Base-by-base conservation (phyloP, 92 coral and sea anemone species). In the Micromussa lordhowensis region DNA sequence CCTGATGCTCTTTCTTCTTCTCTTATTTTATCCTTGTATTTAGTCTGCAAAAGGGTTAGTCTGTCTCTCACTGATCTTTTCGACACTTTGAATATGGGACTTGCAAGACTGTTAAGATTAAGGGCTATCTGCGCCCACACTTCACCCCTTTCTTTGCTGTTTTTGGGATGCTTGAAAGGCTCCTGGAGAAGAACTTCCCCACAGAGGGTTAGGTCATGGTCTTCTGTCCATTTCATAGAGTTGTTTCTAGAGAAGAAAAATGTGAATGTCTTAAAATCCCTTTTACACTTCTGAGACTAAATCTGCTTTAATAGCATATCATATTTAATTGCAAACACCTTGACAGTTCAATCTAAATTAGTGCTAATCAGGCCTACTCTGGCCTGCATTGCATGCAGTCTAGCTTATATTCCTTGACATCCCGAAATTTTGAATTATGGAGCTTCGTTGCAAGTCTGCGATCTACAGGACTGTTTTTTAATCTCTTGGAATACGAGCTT, bases 151-250 rank as follows among this genome's bases (percentile, higher is more conserved):
- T 69, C 87, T 26, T 83, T 83, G 66, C 80, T 83, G 49, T 71
- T 70, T 83, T 48, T 83, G 7, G 87, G 87, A 83, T 83, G 64
- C 38, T 83, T 70, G 87, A 83, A 83, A 24, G 87, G 87, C 87
- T 83, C 87, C 79, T 83, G 79, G 32, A 83, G 18, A 12, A 83
- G 87, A 35, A 49, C 87, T 70, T 83, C 87, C 36, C 87, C 69
- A 70, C 87, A 68, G 64, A 70, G 87, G 64, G 87, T 70, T 22
- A 36, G 38, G 79, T 70, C 79, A 69, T 70, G 79, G 35, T 70
- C 77, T 61, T 48, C 70, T 83, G 38, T 38, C n/a, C n/a, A n/a
- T n/a, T n/a, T n/a, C n/a, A n/a, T n/a, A n/a, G n/a, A n/a, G n/a
- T n/a, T n/a, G n/a, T 82, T 82, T 34, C 86, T 82, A 82, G 61